Evolutionary conservation across 92 coral and sea anemone species (phyloP).

Genomic region (Parazoanthus darwini): DNA sequence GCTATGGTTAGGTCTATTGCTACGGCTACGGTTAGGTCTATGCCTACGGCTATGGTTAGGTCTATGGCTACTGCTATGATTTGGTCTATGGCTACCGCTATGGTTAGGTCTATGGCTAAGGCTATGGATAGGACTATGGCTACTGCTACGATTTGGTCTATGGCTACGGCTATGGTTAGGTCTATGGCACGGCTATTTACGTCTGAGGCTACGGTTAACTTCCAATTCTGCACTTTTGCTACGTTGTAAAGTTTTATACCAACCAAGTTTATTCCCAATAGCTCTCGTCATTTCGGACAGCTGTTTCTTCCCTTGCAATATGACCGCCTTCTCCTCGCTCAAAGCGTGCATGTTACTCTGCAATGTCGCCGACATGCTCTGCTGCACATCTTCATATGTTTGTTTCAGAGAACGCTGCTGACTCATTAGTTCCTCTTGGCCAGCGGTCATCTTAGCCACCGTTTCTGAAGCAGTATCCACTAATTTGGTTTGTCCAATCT

Average conservation of each 20-base stretch:
- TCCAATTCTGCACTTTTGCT: not conserved
- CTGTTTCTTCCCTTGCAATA: constrained; percentile 72
- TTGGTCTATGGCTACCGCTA: too few species aligned
- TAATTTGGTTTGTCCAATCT: constrained; percentile 79
- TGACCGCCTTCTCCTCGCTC: constrained; percentile 75
- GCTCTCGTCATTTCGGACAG: constrained; percentile 78
- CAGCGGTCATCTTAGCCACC: constrained; percentile 81
- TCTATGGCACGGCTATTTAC: too few species aligned
- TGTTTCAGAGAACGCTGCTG: constrained; percentile 76
- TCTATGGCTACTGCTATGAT: too few species aligned
- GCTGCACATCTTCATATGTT: constrained; percentile 73
- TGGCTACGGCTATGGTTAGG: too few species aligned
- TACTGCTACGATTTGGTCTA: too few species aligned
- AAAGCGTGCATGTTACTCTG: constrained; percentile 69
- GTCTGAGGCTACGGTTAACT: too few species aligned
- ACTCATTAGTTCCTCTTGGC: constrained; percentile 72
- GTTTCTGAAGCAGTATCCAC: constrained; percentile 72
- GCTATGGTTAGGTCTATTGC: too few species aligned
- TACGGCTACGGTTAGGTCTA: too few species aligned
- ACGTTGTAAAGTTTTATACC: not conserved
- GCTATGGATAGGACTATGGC: too few species aligned
- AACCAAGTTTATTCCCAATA: constrained; percentile 78
- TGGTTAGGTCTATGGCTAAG: too few species aligned
- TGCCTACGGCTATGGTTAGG: too few species aligned
- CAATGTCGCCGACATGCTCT: constrained; percentile 65